A percentile compares a stretch with the other conserved stretches of the same genome.
These are phyloP conservation scores for Melangyna quadrimaculata DNA, from an alignment of 2,888 invertebrate genomes.

Conservation along the genomic window DNA sequence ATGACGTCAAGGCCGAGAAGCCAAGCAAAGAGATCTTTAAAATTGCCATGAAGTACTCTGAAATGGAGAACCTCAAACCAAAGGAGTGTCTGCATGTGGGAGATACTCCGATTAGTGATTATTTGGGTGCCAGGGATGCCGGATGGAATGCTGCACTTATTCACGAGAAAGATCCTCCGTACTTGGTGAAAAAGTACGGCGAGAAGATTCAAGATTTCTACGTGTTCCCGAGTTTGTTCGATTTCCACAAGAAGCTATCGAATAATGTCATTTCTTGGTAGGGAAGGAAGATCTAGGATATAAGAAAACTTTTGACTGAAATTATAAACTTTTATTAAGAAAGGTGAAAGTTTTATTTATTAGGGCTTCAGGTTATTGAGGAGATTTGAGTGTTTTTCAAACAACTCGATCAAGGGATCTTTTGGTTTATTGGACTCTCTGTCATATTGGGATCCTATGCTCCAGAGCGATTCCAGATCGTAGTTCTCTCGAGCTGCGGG, in stretches of 20 bases:
- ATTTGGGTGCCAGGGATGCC: constrained; percentile 87
- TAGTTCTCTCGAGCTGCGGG: constrained; percentile 86
- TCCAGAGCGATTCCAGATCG: constrained; percentile 96
- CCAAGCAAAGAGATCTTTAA: constrained; percentile 89
- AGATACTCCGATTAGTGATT: constrained; percentile 89
- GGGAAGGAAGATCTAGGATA: constrained; percentile 17
- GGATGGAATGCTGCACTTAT: constrained; percentile 88
- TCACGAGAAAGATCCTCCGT: constrained; percentile 79
- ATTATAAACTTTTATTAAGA: constrained; percentile 41
- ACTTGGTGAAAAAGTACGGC: constrained; percentile 80
- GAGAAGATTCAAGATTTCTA: constrained; percentile 79
- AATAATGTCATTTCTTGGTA: constrained; percentile 78
- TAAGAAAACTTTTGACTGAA: constrained; percentile 56
- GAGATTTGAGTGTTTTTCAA: constrained; percentile 86
- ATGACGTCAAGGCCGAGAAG: constrained; percentile 88
- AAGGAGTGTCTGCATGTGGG: constrained; percentile 91
- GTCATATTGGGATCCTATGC: constrained; percentile 92
- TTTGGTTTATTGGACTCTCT: constrained; percentile 84
- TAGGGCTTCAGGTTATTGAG: constrained; percentile 74
- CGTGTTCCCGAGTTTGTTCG: constrained; percentile 82
- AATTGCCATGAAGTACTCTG: constrained; percentile 83
- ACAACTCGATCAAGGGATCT: constrained; percentile 84
- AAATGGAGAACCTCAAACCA: constrained; percentile 81
- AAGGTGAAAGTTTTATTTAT: background rate
- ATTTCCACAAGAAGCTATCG: constrained; percentile 81